A percentile compares a stretch with the other conserved stretches of the same genome.
phyloP scores from a whole-genome alignment of 2,797 vertebrate genomes.

The Enteromius fasciolatus region DNA sequence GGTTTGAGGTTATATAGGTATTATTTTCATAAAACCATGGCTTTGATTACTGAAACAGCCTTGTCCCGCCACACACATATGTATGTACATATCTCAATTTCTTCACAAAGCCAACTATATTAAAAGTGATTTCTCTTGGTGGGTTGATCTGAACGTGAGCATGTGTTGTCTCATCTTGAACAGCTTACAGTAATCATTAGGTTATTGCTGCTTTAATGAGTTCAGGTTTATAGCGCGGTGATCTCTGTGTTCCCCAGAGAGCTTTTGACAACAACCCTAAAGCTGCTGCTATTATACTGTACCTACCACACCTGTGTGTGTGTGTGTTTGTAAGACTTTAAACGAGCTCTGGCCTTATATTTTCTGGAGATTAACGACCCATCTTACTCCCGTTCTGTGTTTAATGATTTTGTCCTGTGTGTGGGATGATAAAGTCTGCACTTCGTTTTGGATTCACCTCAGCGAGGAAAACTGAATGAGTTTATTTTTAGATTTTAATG shows the following conservation, averaged over 20 bases:
- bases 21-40: conserved; percentile 28
- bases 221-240: conserved; percentile 14
- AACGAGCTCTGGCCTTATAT: not conserved
- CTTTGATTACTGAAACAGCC: conserved; percentile 4
- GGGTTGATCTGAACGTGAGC: not conserved
- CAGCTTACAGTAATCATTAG: conserved; percentile 49
- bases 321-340: conserved; percentile 32
- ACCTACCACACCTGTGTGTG: conserved; percentile 14
- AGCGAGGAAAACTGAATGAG: not conserved
- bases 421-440: not conserved
- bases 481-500: not conserved
- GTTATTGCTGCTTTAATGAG: conserved; percentile 49
- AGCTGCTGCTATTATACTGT: conserved; percentile 11
- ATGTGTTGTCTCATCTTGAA: conserved; percentile 48
- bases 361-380: conserved; percentile 31
- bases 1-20: not conserved
- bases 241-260: conserved; percentile 20
- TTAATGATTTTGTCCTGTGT: conserved; percentile 21
- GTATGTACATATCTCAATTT: not conserved
- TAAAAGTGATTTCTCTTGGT: conserved; percentile 13
- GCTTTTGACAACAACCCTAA: conserved; percentile 33
- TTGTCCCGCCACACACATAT: not conserved
- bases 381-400: conserved; percentile 5
- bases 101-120: conserved; percentile 16
- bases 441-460: not conserved